phyloP scores from a whole-genome alignment of 1,140 invertebrate genomes.

The Amphibalanus amphitrite region DNA sequence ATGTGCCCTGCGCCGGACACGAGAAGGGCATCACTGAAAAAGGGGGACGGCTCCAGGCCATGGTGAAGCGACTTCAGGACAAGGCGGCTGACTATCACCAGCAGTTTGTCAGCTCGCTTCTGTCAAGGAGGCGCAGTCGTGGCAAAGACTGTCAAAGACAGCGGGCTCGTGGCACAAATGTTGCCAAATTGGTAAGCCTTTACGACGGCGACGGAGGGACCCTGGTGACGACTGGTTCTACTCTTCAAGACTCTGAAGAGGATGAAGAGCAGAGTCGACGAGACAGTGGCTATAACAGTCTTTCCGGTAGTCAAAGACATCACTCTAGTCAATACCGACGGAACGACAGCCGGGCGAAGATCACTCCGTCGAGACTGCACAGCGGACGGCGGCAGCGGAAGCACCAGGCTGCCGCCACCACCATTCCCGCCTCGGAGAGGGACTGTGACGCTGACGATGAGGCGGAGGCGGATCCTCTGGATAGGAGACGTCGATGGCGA shows the following conservation, averaged over 20 bases:
- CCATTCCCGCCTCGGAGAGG: no score
- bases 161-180: background rate
- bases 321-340: background rate
- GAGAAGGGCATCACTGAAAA: background rate
- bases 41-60: background rate
- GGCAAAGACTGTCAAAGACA: background rate
- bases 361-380: background rate
- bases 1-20: background rate
- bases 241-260: no score
- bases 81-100: background rate
- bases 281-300: background rate
- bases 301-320: background rate
- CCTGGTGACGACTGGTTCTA: no score
- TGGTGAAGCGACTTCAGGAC: background rate
- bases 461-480: no score
- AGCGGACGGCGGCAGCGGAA: background rate
- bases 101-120: background rate
- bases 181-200: background rate
- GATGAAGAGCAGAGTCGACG: background rate
- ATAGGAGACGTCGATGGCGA: no score
- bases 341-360: background rate
- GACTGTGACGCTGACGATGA: background rate
- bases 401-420: background rate
- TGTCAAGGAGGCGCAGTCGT: background rate
- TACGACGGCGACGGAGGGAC: background rate